Evolutionary conservation across 1,140 invertebrate genomes (phyloP).

Genomic region (Hyposmocoma kahamanoa): DNA sequence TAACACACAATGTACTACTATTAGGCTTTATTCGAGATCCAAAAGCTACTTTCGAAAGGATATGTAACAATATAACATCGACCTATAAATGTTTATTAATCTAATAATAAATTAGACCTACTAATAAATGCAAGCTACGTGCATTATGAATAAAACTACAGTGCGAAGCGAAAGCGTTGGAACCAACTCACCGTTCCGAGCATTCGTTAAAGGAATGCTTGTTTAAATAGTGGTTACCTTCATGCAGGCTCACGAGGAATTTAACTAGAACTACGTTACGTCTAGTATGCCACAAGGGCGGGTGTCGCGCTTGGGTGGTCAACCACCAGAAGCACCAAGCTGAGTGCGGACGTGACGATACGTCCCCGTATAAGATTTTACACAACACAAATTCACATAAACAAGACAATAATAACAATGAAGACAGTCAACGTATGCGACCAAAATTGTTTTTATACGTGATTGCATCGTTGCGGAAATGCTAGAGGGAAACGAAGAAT

Average conservation of each 20-base stretch:
- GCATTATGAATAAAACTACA: too few relatives aligned
- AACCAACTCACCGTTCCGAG: constrained; percentile 53
- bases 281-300: constrained; percentile 46
- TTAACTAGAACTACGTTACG: constrained; percentile 57
- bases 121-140: too few relatives aligned
- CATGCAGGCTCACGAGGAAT: constrained; percentile 55
- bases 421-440: constrained; percentile 65
- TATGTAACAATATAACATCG: too few relatives aligned
- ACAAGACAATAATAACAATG: constrained; percentile 66
- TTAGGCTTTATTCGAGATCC: too few relatives aligned
- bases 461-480: constrained; percentile 40
- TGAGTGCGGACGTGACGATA: constrained; percentile 62
- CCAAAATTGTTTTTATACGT: constrained; percentile 71
- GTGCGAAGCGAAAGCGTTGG: too few relatives aligned
- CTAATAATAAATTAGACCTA: too few relatives aligned
- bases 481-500: constrained; percentile 57
- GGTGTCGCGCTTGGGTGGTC: constrained; percentile 60
- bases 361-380: constrained; percentile 40
- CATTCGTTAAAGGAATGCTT: constrained; percentile 68
- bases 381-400: constrained; percentile 73
- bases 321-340: constrained; percentile 53
- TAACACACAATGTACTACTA: too few relatives aligned
- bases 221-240: constrained; percentile 33
- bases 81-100: too few relatives aligned
- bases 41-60: too few relatives aligned